These are phyloP conservation scores for Bothrops jararaca DNA, from an alignment of 2,113 vertebrate species.

Conservation along the genomic window DNA sequence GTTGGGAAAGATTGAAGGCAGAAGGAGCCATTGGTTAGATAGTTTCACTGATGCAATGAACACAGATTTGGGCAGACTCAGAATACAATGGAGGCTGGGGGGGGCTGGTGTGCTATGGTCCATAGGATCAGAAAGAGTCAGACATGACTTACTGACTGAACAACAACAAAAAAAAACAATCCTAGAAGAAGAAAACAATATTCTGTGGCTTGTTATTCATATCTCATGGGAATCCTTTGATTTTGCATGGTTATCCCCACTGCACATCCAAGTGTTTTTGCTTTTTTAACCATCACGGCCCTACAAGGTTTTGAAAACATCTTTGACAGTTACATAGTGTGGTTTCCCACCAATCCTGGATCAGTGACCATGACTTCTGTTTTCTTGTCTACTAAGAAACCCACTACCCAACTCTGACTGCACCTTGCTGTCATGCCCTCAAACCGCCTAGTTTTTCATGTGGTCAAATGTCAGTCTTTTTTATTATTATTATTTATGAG, in stretches of 20 bases:
- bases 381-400: constrained; percentile 35
- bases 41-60: background rate
- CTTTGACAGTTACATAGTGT: background rate
- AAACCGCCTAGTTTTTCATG: constrained; percentile 6
- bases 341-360: constrained; percentile 18
- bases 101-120: background rate
- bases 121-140: background rate
- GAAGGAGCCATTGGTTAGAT: background rate
- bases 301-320: constrained; percentile 28
- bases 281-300: background rate
- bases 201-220: background rate
- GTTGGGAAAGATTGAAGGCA: background rate
- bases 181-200: background rate
- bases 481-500: fast-evolving
- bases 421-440: background rate
- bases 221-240: constrained; percentile 12
- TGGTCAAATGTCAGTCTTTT: background rate
- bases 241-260: constrained; percentile 1
- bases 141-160: background rate
- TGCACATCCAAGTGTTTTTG: background rate
- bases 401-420: background rate
- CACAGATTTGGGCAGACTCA: background rate
- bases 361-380: constrained; percentile 22
- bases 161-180: background rate
- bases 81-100: background rate